phyloP scores from a whole-genome alignment of 2,888 invertebrate species.

The Campoplex capitator region DNA sequence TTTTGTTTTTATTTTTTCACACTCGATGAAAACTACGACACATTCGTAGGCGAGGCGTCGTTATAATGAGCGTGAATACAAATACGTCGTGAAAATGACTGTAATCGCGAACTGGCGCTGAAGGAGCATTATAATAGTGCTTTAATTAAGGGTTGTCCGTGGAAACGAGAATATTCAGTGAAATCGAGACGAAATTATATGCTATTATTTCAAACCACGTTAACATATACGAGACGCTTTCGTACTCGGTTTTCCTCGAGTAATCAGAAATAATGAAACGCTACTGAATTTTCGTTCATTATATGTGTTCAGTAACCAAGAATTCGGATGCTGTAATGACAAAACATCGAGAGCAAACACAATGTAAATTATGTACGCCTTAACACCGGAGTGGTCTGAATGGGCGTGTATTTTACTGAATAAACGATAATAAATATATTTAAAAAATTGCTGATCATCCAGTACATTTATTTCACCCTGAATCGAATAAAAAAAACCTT shows the following conservation, averaged over 20 bases:
- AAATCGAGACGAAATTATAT: conserved; percentile 43
- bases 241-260: background rate
- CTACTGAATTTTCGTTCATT: background rate
- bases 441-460: no score
- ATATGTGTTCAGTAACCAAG: background rate
- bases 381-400: background rate
- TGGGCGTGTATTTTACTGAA: background rate
- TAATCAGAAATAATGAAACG: conserved; percentile 9
- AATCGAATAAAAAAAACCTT: background rate
- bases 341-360: background rate
- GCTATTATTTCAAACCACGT: conserved; percentile 23
- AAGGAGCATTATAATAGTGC: conserved; percentile 32
- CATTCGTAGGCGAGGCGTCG: background rate
- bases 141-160: conserved; percentile 37
- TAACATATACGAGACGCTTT: background rate
- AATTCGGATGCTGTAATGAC: background rate
- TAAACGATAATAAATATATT: background rate
- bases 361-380: background rate
- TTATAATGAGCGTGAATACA: background rate
- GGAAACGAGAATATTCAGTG: conserved; percentile 5
- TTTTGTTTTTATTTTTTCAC: background rate
- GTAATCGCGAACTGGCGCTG: conserved; percentile 23
- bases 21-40: background rate
- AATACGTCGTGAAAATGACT: conserved; percentile 44
- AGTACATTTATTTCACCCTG: no score